Conservation (phyloP, 2,797 vertebrate species). For the Poecilia velifera region DNA sequence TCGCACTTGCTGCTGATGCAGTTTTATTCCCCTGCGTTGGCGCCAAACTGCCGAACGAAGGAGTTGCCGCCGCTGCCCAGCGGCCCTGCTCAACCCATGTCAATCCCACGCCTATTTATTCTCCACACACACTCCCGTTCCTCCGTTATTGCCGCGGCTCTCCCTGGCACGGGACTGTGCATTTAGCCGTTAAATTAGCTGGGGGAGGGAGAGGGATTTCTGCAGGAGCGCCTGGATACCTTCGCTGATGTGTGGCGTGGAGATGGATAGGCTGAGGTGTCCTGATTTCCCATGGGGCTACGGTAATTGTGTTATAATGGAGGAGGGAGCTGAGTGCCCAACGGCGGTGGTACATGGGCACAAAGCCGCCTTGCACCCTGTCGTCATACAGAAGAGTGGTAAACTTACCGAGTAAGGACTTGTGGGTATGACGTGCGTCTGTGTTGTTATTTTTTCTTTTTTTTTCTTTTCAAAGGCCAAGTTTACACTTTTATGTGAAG, state of each 20-base stretch:
- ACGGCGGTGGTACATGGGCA: slow-evolving; percentile 48
- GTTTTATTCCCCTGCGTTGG: slow-evolving; percentile 57
- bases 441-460: background rate
- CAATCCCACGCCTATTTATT: slow-evolving; percentile 42
- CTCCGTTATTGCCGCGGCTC: slow-evolving; percentile 63
- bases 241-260: slow-evolving; percentile 49
- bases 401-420: slow-evolving; percentile 24
- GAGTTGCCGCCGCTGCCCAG: slow-evolving; percentile 13
- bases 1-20: slow-evolving; percentile 74
- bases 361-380: slow-evolving; percentile 21
- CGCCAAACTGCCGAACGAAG: slow-evolving; percentile 38
- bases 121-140: slow-evolving; percentile 34
- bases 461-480: slow-evolving; percentile 16
- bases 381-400: slow-evolving; percentile 9
- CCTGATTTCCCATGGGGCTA: slow-evolving; percentile 71
- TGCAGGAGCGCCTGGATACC: slow-evolving; percentile 47
- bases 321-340: slow-evolving; percentile 55
- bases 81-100: slow-evolving; percentile 30
- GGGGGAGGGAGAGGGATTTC: slow-evolving; percentile 29
- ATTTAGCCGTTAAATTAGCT: slow-evolving; percentile 79
- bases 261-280: slow-evolving; percentile 67
- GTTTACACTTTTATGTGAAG: slow-evolving; percentile 20
- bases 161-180: slow-evolving; percentile 60
- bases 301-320: slow-evolving; percentile 76
- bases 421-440: slow-evolving; percentile 25